phyloP scores from a whole-genome alignment of 1,140 invertebrate genomes.

The Bombus affinis region DNA sequence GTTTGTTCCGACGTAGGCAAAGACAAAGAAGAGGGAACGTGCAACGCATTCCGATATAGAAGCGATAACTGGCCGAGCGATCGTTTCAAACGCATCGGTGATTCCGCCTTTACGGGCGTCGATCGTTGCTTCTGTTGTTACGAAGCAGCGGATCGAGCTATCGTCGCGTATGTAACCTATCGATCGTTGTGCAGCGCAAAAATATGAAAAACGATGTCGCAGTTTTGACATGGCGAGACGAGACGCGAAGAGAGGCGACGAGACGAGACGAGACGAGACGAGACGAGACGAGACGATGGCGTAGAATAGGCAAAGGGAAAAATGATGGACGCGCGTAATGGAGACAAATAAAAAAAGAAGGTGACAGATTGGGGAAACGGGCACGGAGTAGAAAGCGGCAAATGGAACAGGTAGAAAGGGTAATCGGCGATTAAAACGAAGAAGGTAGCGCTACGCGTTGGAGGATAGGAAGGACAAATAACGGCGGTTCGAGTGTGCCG shows the following conservation, averaged over 20 bases:
- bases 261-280: background rate
- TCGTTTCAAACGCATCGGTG: conserved; percentile 26
- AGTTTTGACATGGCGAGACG: background rate
- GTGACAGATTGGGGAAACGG: background rate
- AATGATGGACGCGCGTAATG: conserved; percentile 63
- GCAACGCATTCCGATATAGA: background rate
- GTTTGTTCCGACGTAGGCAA: background rate
- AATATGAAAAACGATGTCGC: conserved; percentile 57
- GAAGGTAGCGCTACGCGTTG: background rate
- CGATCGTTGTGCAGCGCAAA: conserved; percentile 41
- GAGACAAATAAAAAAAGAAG: conserved; percentile 62
- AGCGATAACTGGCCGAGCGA: conserved; percentile 13
- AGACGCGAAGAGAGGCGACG: background rate
- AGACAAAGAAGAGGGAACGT: background rate
- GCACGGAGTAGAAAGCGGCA: no score
- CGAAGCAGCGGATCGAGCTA: conserved; percentile 23
- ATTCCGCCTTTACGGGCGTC: background rate
- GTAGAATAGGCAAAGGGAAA: background rate
- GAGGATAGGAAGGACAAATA: background rate
- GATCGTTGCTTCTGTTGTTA: conserved; percentile 6
- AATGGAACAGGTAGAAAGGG: no score
- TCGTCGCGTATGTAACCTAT: conserved; percentile 55
- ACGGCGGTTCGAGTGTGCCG: background rate
- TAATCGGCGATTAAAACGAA: no score
- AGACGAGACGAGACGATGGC: background rate